Evolutionary conservation across 2,888 invertebrate genomes (phyloP).

Genomic region (Pegoplata infirma): DNA sequence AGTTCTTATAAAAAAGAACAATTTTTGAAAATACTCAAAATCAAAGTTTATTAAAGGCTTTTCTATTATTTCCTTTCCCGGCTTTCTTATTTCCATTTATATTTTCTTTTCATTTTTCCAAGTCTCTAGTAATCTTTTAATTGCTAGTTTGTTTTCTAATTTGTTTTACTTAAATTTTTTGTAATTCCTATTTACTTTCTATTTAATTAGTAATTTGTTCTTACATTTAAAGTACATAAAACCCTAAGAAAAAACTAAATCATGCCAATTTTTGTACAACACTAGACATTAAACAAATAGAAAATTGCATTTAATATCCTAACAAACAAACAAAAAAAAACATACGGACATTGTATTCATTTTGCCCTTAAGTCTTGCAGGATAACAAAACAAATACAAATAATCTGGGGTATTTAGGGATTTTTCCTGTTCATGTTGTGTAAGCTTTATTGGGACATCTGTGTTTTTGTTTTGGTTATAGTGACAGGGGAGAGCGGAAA

Average conservation of each 20-base stretch:
- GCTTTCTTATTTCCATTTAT: neutral
- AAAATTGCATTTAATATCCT: neutral
- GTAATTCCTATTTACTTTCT: constrained; percentile 13
- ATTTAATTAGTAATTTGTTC: constrained; percentile 40
- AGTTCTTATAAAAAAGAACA: neutral
- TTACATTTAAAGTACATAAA: neutral
- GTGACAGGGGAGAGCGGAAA: neutral
- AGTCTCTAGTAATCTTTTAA: constrained; percentile 43
- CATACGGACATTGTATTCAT: too few relatives aligned
- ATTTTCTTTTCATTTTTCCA: neutral
- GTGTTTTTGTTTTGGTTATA: neutral
- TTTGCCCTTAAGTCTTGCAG: constrained; percentile 28
- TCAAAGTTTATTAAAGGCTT: too few relatives aligned
- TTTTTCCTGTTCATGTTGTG: neutral
- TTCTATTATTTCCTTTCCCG: too few relatives aligned
- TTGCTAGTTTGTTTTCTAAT: constrained; percentile 20
- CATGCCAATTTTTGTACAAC: neutral
- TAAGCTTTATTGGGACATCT: neutral
- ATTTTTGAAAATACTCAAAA: too few relatives aligned
- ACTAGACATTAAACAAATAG: constrained; percentile 7
- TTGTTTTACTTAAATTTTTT: too few relatives aligned
- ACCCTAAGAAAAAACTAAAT: too few relatives aligned
- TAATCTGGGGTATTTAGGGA: constrained; percentile 40
- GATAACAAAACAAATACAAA: constrained; percentile 16
- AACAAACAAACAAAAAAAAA: neutral